A percentile compares a stretch with the other conserved stretches of the same genome.
phyloP scores from a whole-genome alignment of 2,888 invertebrate genomes.

The Panorpa germanica region DNA sequence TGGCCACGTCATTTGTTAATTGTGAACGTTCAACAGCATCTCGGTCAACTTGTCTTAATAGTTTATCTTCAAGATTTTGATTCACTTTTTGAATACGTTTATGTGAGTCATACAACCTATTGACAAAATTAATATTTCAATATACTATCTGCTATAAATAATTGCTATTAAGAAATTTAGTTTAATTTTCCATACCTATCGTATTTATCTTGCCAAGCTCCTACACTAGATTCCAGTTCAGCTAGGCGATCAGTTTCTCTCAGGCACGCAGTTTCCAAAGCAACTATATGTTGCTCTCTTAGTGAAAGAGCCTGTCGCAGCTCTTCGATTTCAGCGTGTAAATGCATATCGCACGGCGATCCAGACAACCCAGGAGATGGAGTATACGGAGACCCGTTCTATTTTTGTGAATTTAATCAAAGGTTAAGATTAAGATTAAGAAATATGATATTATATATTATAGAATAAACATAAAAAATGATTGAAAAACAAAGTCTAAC shows the following conservation, averaged over 20 bases:
- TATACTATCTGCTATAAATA: neutral
- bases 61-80: slow-evolving; percentile 85
- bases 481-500: no score
- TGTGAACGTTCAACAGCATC: slow-evolving; percentile 79
- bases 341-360: slow-evolving; percentile 46
- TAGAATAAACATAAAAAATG: no score
- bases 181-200: slow-evolving; percentile 55
- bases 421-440: no score
- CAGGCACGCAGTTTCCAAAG: slow-evolving; percentile 71
- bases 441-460: no score
- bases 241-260: slow-evolving; percentile 61
- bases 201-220: slow-evolving; percentile 85
- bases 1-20: slow-evolving; percentile 72
- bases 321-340: slow-evolving; percentile 75
- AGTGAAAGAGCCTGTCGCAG: slow-evolving; percentile 65
- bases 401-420: no score
- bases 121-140: slow-evolving; percentile 22
- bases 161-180: slow-evolving; percentile 6
- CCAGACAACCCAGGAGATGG: no score
- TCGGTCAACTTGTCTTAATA: slow-evolving; percentile 78
- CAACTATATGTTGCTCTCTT: slow-evolving; percentile 64
- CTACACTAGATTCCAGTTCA: slow-evolving; percentile 63
- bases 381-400: no score
- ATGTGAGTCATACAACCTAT: slow-evolving; percentile 83
- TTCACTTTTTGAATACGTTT: slow-evolving; percentile 87